Conservation (phyloP, 2,888 invertebrate genomes). For the Aradus depressus region DNA sequence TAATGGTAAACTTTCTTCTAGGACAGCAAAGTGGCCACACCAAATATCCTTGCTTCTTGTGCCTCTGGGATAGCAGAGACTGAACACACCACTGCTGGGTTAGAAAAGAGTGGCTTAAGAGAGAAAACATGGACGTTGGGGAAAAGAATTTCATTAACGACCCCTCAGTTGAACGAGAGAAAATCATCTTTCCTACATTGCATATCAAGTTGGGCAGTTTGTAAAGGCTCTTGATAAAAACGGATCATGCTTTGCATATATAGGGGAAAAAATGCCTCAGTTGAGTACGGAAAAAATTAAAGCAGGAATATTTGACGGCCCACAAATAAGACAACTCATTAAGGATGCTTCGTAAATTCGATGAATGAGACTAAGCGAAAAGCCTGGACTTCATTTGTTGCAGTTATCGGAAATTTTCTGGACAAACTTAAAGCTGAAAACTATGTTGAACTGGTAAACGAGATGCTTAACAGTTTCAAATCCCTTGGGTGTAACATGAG, state of each 20-base stretch:
- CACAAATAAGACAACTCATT: neutral
- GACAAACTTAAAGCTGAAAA: neutral
- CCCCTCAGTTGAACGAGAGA: too few relatives aligned
- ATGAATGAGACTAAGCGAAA: too few relatives aligned
- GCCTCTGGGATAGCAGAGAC: conserved; percentile 32
- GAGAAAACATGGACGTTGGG: conserved; percentile 19
- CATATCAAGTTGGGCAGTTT: too few relatives aligned
- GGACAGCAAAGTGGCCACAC: conserved; percentile 33
- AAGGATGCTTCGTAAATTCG: neutral
- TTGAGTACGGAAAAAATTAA: conserved; percentile 2
- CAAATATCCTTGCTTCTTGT: conserved; percentile 32
- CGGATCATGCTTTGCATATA: too few relatives aligned
- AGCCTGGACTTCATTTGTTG: conserved; percentile 2
- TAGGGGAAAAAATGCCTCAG: too few relatives aligned
- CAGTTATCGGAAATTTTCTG: neutral
- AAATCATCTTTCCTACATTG: too few relatives aligned
- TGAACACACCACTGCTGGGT: conserved; percentile 31
- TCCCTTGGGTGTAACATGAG: conserved; percentile 34
- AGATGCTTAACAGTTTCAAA: conserved; percentile 19
- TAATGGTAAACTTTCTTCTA: conserved; percentile 30
- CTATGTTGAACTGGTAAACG: conserved; percentile 15
- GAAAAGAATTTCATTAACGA: conserved; percentile 18
- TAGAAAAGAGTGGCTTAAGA: conserved; percentile 26
- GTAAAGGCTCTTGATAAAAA: too few relatives aligned
- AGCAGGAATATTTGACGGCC: neutral